phyloP scores from a whole-genome alignment of 2,113 vertebrate genomes.

The Ctenomys sociabilis region DNA sequence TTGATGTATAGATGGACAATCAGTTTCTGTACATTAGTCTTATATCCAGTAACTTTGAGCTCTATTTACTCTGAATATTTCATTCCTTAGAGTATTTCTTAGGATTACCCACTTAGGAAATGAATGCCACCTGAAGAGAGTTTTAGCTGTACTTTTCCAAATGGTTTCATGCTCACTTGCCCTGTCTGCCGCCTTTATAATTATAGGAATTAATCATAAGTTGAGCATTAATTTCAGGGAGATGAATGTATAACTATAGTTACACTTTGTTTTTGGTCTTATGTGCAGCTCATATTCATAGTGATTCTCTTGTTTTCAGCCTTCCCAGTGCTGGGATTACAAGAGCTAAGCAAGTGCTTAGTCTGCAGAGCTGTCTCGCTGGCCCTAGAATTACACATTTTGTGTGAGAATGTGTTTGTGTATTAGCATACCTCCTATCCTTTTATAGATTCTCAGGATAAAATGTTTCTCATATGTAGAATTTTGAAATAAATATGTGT shows the following conservation, averaged over 20 bases:
- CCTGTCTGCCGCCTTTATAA: background rate
- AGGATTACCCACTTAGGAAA: background rate
- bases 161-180: background rate
- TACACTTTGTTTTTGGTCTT: background rate
- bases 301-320: too few species aligned
- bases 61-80: background rate
- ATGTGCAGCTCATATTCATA: too few species aligned
- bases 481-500: background rate
- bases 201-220: background rate
- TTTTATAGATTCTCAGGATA: background rate
- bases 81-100: background rate
- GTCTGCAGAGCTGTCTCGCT: too few species aligned
- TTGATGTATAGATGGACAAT: background rate
- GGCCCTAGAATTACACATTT: background rate
- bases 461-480: background rate
- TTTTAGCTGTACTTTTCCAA: conserved; percentile 31
- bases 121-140: background rate
- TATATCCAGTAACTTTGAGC: background rate
- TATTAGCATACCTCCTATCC: background rate
- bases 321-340: too few species aligned
- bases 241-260: background rate
- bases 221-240: background rate
- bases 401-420: background rate
- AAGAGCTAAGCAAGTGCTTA: too few species aligned
- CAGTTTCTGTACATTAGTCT: background rate